Evolutionary conservation across 2,888 invertebrate species (phyloP).

Genomic region (Rhyacophila evoluta): DNA sequence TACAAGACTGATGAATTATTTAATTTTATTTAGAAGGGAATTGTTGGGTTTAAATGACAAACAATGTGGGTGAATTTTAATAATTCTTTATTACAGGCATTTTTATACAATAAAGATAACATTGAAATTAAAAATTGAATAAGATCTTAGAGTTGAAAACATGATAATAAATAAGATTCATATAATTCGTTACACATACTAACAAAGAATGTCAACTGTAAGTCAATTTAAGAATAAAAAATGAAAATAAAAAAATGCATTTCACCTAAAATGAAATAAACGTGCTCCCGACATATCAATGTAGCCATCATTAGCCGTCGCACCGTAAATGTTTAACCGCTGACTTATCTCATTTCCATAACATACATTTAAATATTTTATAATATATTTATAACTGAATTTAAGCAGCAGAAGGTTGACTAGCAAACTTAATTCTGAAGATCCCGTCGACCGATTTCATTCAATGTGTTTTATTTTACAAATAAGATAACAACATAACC

Average conservation of each 20-base stretch:
- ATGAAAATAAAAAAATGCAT: slow-evolving; percentile 46
- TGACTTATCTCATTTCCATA: slow-evolving; percentile 27
- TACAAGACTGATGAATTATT: too few relatives aligned
- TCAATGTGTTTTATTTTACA: slow-evolving; percentile 35
- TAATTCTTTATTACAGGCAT: slow-evolving; percentile 55
- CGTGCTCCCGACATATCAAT: slow-evolving; percentile 31
- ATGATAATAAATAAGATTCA: slow-evolving; percentile 51
- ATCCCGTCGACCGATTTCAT: slow-evolving; percentile 44
- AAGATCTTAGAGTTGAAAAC: slow-evolving; percentile 48
- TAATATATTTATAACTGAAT: slow-evolving; percentile 49
- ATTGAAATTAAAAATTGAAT: slow-evolving; percentile 52
- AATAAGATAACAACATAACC: slow-evolving; percentile 48
- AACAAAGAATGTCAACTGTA: slow-evolving; percentile 49
- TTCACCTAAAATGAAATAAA: slow-evolving; percentile 44
- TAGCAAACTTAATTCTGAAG: slow-evolving; percentile 54
- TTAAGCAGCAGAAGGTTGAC: slow-evolving; percentile 54
- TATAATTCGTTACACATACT: slow-evolving; percentile 48
- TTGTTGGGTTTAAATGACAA: neutral
- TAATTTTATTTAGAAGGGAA: neutral
- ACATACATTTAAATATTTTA: slow-evolving; percentile 33
- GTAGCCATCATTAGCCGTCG: neutral
- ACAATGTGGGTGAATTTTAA: slow-evolving; percentile 43
- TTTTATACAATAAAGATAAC: slow-evolving; percentile 55
- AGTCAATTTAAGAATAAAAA: slow-evolving; percentile 49
- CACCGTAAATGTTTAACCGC: slow-evolving; percentile 8